phyloP scores from a whole-genome alignment of 2,888 invertebrate species.

The Orthosia incerta region DNA sequence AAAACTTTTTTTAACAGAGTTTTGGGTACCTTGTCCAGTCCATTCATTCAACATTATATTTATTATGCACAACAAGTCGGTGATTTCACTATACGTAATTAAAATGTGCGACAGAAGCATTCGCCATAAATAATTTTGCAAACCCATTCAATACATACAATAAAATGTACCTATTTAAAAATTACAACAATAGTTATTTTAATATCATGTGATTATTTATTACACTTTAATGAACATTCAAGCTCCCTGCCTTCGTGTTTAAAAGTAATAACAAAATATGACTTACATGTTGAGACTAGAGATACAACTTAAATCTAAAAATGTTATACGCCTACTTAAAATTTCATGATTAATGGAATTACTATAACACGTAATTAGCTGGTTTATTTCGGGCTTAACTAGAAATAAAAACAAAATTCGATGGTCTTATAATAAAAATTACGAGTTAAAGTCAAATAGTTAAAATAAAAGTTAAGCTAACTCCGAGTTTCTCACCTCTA shows the following conservation, averaged over 20 bases:
- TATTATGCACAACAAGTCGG: conserved; percentile 73
- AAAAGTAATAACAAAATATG: conserved; percentile 81
- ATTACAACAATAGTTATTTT: conserved; percentile 70
- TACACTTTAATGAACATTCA: conserved; percentile 51
- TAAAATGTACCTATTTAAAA: conserved; percentile 60
- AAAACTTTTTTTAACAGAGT: background rate
- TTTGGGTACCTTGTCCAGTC: conserved; percentile 57
- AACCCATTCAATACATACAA: conserved; percentile 71
- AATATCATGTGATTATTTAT: conserved; percentile 62
- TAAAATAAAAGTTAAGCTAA: conserved; percentile 65
- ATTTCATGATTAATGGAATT: conserved; percentile 74
- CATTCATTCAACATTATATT: conserved; percentile 58
- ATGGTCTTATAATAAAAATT: conserved; percentile 71
- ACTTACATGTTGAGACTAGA: conserved; percentile 88
- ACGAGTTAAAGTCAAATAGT: conserved; percentile 62
- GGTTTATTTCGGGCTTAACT: conserved; percentile 72
- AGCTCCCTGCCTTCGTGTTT: conserved; percentile 48
- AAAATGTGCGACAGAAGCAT: conserved; percentile 85
- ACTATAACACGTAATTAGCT: conserved; percentile 70
- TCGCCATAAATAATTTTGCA: conserved; percentile 73
- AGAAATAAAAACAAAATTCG: conserved; percentile 71
- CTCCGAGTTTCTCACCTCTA: too few relatives aligned
- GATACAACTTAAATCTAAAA: conserved; percentile 81
- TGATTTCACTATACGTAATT: conserved; percentile 77
- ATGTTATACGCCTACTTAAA: conserved; percentile 67